A percentile compares a stretch with the other conserved stretches of the same genome.
These are phyloP conservation scores for Vanessa atalanta DNA, from an alignment of 1,140 invertebrate genomes.

Conservation along the genomic window DNA sequence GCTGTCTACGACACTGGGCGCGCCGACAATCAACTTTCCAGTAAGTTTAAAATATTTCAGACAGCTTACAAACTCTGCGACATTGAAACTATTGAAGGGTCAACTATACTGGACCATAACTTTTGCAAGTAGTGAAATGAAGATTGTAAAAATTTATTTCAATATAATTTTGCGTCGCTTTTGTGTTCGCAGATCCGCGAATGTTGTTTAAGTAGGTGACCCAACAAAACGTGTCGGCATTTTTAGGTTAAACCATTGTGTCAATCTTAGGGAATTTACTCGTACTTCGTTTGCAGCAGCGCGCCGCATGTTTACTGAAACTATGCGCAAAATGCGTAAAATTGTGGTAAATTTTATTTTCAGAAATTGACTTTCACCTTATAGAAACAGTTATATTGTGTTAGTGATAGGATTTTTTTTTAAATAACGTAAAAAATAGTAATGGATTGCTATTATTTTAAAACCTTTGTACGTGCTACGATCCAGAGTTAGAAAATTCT, in stretches of 20 bases:
- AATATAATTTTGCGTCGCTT: background rate
- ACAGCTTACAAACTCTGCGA: slow-evolving; percentile 17
- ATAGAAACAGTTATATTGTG: background rate
- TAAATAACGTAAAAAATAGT: too few relatives aligned
- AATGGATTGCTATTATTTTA: too few relatives aligned
- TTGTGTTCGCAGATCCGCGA: background rate
- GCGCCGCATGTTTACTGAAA: slow-evolving; percentile 37
- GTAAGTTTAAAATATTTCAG: slow-evolving; percentile 30
- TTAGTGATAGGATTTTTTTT: too few relatives aligned
- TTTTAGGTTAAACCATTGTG: slow-evolving; percentile 25
- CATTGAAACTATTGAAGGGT: slow-evolving; percentile 10
- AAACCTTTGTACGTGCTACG: background rate
- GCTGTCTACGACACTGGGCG: slow-evolving; percentile 5
- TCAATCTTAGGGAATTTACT: slow-evolving; percentile 25
- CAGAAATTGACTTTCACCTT: background rate
- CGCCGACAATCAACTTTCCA: slow-evolving; percentile 16
- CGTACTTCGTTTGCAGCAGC: slow-evolving; percentile 33
- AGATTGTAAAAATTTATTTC: background rate
- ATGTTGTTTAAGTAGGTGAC: slow-evolving; percentile 18
- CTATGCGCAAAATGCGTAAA: slow-evolving; percentile 36
- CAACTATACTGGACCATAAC: slow-evolving; percentile 3
- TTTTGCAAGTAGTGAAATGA: background rate
- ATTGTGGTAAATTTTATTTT: background rate
- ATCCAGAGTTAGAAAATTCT: background rate
- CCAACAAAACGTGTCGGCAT: slow-evolving; percentile 7